A percentile compares a stretch with the other conserved stretches of the same genome.
Conservation (phyloP, 2,113 vertebrate species). For the Caloenas nicobarica region DNA sequence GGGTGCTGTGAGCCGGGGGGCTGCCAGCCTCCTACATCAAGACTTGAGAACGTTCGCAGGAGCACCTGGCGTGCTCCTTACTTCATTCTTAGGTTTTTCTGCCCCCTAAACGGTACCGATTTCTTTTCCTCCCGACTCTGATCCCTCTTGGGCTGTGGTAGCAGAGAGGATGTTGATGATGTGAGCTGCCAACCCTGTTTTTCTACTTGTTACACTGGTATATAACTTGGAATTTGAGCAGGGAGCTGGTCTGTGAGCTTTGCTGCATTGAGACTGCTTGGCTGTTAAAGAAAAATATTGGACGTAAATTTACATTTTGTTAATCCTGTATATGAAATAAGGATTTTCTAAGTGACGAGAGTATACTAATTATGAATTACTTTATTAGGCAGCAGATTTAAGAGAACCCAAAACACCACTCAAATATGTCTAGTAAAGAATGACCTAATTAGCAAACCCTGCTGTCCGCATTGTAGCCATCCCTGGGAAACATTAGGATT, state of each 20-base stretch:
- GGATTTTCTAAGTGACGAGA: neutral
- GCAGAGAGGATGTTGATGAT: neutral
- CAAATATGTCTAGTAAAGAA: slow-evolving; percentile 8
- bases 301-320: slow-evolving; percentile 1
- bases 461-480: neutral
- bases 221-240: neutral
- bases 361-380: slow-evolving; percentile 11
- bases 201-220: neutral
- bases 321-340: neutral
- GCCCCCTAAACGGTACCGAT: neutral
- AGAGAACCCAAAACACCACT: slow-evolving; percentile 6
- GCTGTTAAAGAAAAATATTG: neutral
- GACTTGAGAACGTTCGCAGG: neutral
- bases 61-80: neutral
- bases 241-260: neutral
- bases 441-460: slow-evolving; percentile 38
- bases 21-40: neutral
- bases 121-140: neutral
- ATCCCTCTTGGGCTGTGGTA: neutral
- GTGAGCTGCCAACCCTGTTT: neutral
- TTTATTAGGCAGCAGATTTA: slow-evolving; percentile 30
- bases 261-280: neutral
- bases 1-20: neutral
- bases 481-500: neutral
- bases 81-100: neutral